Evolutionary conservation across 2,888 invertebrate genomes (phyloP), one percentile per base, ranked within the genome.

Genomic region (Leucoma salicis): DNA sequence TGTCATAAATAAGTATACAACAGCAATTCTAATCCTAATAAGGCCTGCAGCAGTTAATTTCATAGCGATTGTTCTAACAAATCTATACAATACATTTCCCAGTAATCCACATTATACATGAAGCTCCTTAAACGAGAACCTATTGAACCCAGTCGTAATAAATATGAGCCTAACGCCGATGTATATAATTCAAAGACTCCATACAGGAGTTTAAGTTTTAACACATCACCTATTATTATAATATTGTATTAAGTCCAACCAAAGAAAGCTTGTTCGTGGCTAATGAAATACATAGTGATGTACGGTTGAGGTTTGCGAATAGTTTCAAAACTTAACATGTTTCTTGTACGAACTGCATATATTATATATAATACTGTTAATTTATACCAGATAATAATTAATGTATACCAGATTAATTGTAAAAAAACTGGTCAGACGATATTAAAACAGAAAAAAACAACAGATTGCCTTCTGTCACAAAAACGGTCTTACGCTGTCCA

Each of bases 111-210:
- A 13, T 6, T 18, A n/a, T 6, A 29, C 8, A n/a, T 31, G 12
- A 13, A 31, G 10, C 21, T 18, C 3, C 21, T 14, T 24, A 21
- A 36, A 42, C 32, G 10, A 34, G 18, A 39, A 35, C 21, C 35
- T 29, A 35, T 43, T 16, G 34, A 28, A 12, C 25, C 35, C 37
- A 31, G 6, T 31, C 32, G 40, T 47, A 44, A 41, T 50, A 49
- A 46, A 47, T 46, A 45, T 35, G 27, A 43, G 47, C 33, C 18
- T 44, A 34, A 35, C 47, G 53, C 60, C 59, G 54, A 52, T 59
- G 56, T 66, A 18, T 35, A 25, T 40, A 40, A 61, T 60, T 59
- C 44, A 37, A 33, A 35, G 34, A 48, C 41, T 62, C 60, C 58
- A 58, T 40, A 50, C 39, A 38, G 15, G 35, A 31, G 61, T 53